Base-by-base conservation (phyloP, 2,113 vertebrate species). In the Trinectes maculatus region DNA sequence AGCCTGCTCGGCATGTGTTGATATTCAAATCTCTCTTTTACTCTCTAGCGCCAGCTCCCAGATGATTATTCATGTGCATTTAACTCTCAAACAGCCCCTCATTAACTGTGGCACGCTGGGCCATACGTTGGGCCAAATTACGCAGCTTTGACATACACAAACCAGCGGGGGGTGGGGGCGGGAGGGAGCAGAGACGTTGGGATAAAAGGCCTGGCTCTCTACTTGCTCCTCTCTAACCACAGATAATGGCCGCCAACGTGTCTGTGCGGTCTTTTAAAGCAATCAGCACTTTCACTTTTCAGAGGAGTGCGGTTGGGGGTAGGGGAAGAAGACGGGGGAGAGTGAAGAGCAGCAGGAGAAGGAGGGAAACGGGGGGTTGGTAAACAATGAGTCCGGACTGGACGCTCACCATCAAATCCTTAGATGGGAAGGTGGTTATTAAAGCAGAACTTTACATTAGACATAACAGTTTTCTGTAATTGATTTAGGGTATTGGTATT, bases 51-150 rank as follows among this genome's bases (percentile, higher is more conserved):
- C 34, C 54, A 53, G 77, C 34, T 88, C 77, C 82, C 82, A 5
- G 49, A 75, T 87, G 84, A 91, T 87, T 91, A 91, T 85, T 89
- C 90, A 90, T 85, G 80, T 89, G 89, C 84, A 58, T 89, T 91
- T 89, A 87, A 85, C 81, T 88, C 86, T 79, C 83, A 89, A 89
- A 88, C 85, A 87, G 83, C 57, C 74, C 71, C 89, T 89, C 85
- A 90, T 90, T 91, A 89, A 88, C 82, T 86, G 79, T 66, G 80
- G 83, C 80, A 85, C 57, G 49, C 86, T 85, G 86, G 87, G 89
- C 87, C 82, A 90, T 87, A 90, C 85, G 66, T 87, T 90, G 85
- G 82, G 78, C 87, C 86, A 90, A 89, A 88, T 89, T 84, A 86
- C 79, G 54, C 70, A 64, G 68, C 76, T 85, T 83, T 88, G 85